phyloP scores from a whole-genome alignment of 2,888 invertebrate species.

The Leucozona laternaria region DNA sequence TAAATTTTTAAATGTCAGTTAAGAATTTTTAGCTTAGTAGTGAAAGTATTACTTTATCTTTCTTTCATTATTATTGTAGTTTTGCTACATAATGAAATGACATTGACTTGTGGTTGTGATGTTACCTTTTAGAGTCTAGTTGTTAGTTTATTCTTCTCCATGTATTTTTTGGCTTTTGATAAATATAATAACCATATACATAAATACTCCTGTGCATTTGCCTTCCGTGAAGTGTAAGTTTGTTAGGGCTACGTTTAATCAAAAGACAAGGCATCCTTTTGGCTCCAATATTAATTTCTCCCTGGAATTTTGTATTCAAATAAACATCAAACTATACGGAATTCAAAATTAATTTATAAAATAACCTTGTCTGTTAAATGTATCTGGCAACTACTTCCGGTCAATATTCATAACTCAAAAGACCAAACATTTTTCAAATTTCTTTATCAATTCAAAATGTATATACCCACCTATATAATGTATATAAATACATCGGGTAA shows the following conservation, averaged over 20 bases:
- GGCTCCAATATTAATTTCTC: neutral
- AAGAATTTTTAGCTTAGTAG: too few species aligned
- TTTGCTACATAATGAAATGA: too few species aligned
- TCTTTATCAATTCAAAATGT: neutral
- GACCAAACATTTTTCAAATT: slow-evolving; percentile 2
- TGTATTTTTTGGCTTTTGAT: too few species aligned
- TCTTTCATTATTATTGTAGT: too few species aligned
- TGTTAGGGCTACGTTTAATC: neutral
- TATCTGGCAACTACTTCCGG: neutral
- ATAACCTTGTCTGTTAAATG: neutral
- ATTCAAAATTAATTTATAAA: neutral
- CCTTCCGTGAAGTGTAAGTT: neutral
- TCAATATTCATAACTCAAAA: slow-evolving; percentile 8
- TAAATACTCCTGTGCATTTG: neutral
- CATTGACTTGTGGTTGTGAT: too few species aligned
- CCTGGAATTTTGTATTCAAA: neutral
- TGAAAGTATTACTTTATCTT: too few species aligned
- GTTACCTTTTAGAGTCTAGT: too few species aligned
- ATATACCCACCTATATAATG: neutral
- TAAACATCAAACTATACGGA: neutral
- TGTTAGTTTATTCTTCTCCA: too few species aligned
- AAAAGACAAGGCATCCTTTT: neutral
- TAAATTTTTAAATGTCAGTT: too few species aligned
- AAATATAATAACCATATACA: neutral
- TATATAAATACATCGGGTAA: too few species aligned